Evolutionary conservation across 1,140 invertebrate genomes (phyloP), one percentile per base, ranked within the genome.

Genomic region (Chionoecetes opilio): DNA sequence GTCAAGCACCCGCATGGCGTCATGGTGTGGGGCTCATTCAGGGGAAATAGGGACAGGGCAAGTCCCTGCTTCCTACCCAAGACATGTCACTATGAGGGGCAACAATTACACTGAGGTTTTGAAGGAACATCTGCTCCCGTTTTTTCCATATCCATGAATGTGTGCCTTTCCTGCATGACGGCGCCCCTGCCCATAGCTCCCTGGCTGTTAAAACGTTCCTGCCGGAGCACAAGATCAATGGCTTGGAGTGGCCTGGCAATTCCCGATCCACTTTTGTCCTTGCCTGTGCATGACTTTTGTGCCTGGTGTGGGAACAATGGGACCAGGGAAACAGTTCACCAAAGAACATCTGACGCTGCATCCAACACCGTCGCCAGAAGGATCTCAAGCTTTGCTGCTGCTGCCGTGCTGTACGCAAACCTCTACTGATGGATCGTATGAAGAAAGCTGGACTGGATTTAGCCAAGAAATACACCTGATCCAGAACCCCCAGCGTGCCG

Each of bases 11-110:
- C 1, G 3, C 3, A 21, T 75, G 3, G 8, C 3, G 35, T 89
- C 32, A 91, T 91, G 41, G 63, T 63, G 8, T 63, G 90, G 90
- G 38, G 6, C 26, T 91, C 3, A 14, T 91, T 91, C 46, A 75
- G 41, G 63, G 90, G 46, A 29, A 63, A 53, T 9, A 9, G 35
- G 14, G 87, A 31, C 87, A 34, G 87, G 38, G n/a, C 6, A n/a
- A n/a, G 87, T 29, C 37, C 41, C 6, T 89, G 8, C 35, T 38
- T 89, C 35, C 37, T 89, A 17, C 87, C 87, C 3, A 89, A 89
- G n/a, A 89, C n/a, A 89, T 37, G 41, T n/a, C 31, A 89, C 8
- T 11, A 38, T 34, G 87, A 89, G 31, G 6, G 35, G 5, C 1
- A 31, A 46, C n/a, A 11, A 11, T 6, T 89, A 38, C 17, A 38